Base-by-base conservation (phyloP, 1,140 invertebrate species). In the Aphidius ervi region DNA sequence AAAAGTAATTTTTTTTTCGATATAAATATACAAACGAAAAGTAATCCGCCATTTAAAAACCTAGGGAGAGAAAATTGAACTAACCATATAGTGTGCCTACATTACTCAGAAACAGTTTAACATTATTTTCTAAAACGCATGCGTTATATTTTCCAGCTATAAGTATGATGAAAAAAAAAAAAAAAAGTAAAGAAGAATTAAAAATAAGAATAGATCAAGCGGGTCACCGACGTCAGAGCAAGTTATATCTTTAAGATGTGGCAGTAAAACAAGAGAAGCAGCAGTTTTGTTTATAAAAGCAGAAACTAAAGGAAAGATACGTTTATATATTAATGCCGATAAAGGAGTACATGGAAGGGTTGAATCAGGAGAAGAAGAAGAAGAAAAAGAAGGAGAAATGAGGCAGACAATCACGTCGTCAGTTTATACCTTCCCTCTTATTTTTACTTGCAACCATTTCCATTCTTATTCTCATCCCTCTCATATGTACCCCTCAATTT, bases 171-270 rank as follows among this genome's bases (percentile, higher is more conserved):
- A 61, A 39, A 61, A 43, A 37, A 49, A 61, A 39, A 61, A 43
- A 37, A 16, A 55, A 39, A 47, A 53, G 63, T 50, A 58, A 50
- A 61, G 59, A 63, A 49, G 58, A 61, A 64, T 43, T 57, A 49
- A 42, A 47, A 53, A 50, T 46, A 49, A 45, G 49, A 55, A 61
- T 63, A 54, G 64, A 65, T 65, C 64, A 63, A 61, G 46, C 62
- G 65, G 70, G 70, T 71, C 65, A 68, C 61, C 57, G 64, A 65
- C 67, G 73, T 74, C 71, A 73, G 53, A 67, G 59, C 50, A 60
- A 56, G 64, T 67, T 69, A 64, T 67, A 67, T 70, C 62, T 63
- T 67, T 62, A 67, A 65, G 65, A 67, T 64, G 56, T 61, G 61
- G 56, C 40, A 56, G 56, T 53, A 40, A 54, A 46, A 9, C 39